Evolutionary conservation across 2,113 vertebrate genomes (phyloP), one percentile per base, ranked within the genome.

Genomic region (Nyctereutes procyonoides): DNA sequence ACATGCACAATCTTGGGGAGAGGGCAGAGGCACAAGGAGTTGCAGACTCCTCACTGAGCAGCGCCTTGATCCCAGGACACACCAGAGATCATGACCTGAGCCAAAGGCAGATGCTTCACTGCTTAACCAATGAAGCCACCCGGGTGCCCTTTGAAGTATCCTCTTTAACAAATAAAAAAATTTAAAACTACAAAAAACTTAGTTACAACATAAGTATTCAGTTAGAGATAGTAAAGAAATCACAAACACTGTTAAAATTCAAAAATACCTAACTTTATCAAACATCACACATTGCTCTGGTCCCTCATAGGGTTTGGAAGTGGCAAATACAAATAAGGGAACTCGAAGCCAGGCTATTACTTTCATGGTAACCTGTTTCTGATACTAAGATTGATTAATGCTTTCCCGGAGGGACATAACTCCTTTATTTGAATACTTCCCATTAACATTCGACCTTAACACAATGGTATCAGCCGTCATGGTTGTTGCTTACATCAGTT

Each of bases 161-260:
- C 24, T 43, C 8, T 15, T 62, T 48, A 60, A 28, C 28, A 73
- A 28, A 77, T 28, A 48, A 76, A 81, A 86, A 71, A n/a, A 2
- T 0, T 12, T n/a, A 80, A 80, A 74, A 60, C 80, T 63, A 30
- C 0, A 80, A 74, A 30, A 79, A 58, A 55, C 20, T 2, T 20
- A 20, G 6, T 60, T 43, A 19, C 1, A 43, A 74, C 5, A 15
- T 65, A 63, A n/a, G 1, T 43, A 92, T 79, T 73, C 53, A 32
- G 3, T 83, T 38, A 83, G 22, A 77, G 62, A 89, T 53, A 48
- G 16, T 79, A 71, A 84, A 62, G 14, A 88, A 62, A 48, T 89
- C 2, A 80, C 35, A 95, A 1, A 84, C 13, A 35, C 53, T 67
- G n/a, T 87, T 51, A 30, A 94, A 88, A 92, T 85, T 73, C 9